Conservation (phyloP, 2,797 vertebrate species). For the Cyprinodon diabolis region DNA sequence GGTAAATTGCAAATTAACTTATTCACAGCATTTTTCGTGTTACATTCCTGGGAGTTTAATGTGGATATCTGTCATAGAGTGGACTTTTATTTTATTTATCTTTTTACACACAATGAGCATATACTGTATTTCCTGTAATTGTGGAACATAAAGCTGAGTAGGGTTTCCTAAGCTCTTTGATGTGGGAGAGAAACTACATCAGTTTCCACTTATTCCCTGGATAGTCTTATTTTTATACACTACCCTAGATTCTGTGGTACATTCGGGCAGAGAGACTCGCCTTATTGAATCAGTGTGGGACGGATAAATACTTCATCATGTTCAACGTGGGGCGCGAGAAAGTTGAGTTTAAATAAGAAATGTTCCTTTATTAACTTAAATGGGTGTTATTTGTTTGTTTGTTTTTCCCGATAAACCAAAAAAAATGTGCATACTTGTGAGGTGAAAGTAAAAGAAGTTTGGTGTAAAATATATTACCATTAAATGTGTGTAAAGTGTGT, state of each 20-base stretch:
- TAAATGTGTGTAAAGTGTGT: not conserved
- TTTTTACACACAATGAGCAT: constrained; percentile 66
- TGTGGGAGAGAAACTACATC: constrained; percentile 68
- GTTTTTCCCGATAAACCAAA: too few species aligned
- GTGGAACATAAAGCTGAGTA: constrained; percentile 66
- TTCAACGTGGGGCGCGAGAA: constrained; percentile 60
- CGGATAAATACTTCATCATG: constrained; percentile 80
- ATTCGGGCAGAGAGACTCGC: constrained; percentile 61
- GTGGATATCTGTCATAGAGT: constrained; percentile 51
- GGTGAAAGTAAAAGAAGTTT: not conserved
- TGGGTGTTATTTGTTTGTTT: not conserved
- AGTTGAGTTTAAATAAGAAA: constrained; percentile 45
- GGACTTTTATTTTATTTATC: constrained; percentile 57
- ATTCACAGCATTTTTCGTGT: constrained; percentile 36
- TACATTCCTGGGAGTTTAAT: constrained; percentile 41
- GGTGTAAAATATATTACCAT: not conserved
- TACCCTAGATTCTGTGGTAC: constrained; percentile 62
- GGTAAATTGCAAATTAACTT: constrained; percentile 22
- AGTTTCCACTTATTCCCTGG: constrained; percentile 68
- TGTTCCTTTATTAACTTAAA: not conserved
- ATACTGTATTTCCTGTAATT: constrained; percentile 70
- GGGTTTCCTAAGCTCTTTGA: constrained; percentile 68
- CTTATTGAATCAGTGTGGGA: constrained; percentile 75
- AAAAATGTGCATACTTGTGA: not conserved
- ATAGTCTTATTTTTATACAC: constrained; percentile 67